Base-by-base conservation (phyloP, 2,797 vertebrate genomes). In the Margarornis squamiger region DNA sequence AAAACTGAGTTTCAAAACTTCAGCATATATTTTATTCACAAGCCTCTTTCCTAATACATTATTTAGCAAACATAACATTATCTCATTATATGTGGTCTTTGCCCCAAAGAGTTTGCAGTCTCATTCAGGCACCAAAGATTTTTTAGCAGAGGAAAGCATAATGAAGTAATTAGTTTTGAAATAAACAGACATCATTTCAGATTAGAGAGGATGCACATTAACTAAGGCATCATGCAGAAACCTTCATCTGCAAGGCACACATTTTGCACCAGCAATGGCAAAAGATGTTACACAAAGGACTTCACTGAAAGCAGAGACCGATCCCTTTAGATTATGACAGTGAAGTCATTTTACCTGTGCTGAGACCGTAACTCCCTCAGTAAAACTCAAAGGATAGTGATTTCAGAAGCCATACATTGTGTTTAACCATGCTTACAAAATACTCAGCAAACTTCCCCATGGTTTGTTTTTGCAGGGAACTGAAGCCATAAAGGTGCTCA, bases 181-280 rank as follows among this genome's bases (percentile, higher is more conserved):
- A 86, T 80, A 92, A 66, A 92, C 54, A 90, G 80, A 71, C 88
- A 62, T 82, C 72, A 76, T 57, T 89, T 74, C 72, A 90, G 74
- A 91, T 81, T 86, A 48, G 54, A 91, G 81, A 92, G 77, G 57
- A 87, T 79, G 86, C 75, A 23, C 58, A 86, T 88, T 89, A 95
- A 96, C 96, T 93, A 95, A 90, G 84, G 94, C 86, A 89, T 89
- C 91, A 74, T 61, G 59, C 80, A 88, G 87, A 93, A 88, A 81
- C 41, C 76, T 86, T 92, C 70, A 63, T 77, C 71, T 82, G 70
- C 61, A 54, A 82, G 74, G 85, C 81, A 68, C 1, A 0, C 0
- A 3, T 70, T 59, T 82, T 91, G 85, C 82, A 57, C 36, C 26
- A 62, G 46, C 4, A 14, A 9, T 20, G 19, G 66, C 61, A 70